Percentiles rank a stretch among this genome's conserved stretches.
These are phyloP conservation scores for Apaloderma vittatum DNA, from an alignment of 2,113 vertebrate species.

Conservation along the genomic window DNA sequence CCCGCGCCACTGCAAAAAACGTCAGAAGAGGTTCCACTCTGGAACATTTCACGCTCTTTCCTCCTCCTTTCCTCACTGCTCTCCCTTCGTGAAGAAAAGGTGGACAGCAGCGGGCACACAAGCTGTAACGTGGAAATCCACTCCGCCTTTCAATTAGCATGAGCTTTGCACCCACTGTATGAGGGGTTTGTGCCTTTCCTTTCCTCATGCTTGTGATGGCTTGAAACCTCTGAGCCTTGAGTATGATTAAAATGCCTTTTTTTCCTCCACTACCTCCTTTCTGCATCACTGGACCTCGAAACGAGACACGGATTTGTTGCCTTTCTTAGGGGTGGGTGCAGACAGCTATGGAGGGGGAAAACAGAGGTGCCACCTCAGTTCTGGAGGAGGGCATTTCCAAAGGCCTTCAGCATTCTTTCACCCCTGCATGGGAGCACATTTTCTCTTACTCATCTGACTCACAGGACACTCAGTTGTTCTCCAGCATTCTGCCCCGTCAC, in stretches of 20 bases:
- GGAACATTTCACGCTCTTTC: not conserved
- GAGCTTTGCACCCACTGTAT: not conserved
- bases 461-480: not conserved
- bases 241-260: not conserved
- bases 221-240: constrained; percentile 12
- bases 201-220: not conserved
- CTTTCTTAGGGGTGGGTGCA: not conserved
- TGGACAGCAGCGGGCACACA: not conserved
- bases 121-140: not conserved
- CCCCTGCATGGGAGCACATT: not conserved
- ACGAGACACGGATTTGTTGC: not conserved
- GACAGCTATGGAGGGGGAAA: not conserved
- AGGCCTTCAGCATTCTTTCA: not conserved
- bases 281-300: not conserved
- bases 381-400: not conserved
- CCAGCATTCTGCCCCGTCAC: not conserved
- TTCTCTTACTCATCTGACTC: not conserved
- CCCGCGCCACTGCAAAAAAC: not conserved
- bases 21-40: not conserved
- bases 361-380: not conserved
- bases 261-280: not conserved
- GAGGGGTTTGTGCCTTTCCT: not conserved
- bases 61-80: not conserved
- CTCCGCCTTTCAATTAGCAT: not conserved
- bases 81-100: not conserved